Conservation (phyloP, 2,797 vertebrate genomes). For the Alauda arvensis region DNA sequence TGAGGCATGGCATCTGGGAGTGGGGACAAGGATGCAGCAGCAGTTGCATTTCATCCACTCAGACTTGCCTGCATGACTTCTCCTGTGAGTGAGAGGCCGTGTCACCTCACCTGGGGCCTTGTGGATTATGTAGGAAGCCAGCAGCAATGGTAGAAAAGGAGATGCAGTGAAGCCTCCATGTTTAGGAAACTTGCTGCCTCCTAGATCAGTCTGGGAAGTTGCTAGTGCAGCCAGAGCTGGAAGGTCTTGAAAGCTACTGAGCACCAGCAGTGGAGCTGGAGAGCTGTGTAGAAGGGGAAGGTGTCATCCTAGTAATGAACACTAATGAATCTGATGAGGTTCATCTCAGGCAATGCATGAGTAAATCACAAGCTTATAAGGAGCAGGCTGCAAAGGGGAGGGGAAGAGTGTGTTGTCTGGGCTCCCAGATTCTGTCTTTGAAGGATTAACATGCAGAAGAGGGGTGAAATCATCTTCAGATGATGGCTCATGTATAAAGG, state of each 20-base stretch:
- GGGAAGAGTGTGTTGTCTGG: neutral
- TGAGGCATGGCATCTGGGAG: neutral
- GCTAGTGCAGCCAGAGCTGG: neutral
- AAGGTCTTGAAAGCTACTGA: neutral
- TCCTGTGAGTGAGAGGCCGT: neutral
- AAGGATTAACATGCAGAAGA: neutral
- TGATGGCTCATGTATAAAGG: neutral
- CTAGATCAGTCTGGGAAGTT: neutral
- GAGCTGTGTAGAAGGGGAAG: neutral
- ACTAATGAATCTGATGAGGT: neutral
- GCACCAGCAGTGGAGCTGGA: neutral
- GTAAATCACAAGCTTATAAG: neutral
- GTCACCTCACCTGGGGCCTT: neutral
- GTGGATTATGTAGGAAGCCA: neutral
- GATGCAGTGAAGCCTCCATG: neutral
- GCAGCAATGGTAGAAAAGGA: neutral
- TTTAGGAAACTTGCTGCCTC: neutral
- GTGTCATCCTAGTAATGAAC: neutral
- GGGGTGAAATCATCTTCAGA: neutral
- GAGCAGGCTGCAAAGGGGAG: neutral
- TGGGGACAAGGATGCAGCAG: neutral
- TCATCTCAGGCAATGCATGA: neutral
- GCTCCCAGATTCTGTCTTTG: neutral
- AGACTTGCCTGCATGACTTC: neutral
- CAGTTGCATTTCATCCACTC: neutral